Percentiles rank a stretch among this genome's conserved stretches.
These are phyloP conservation scores for Bovichtus variegatus DNA, from an alignment of 2,797 vertebrate genomes.

Conservation along the genomic window DNA sequence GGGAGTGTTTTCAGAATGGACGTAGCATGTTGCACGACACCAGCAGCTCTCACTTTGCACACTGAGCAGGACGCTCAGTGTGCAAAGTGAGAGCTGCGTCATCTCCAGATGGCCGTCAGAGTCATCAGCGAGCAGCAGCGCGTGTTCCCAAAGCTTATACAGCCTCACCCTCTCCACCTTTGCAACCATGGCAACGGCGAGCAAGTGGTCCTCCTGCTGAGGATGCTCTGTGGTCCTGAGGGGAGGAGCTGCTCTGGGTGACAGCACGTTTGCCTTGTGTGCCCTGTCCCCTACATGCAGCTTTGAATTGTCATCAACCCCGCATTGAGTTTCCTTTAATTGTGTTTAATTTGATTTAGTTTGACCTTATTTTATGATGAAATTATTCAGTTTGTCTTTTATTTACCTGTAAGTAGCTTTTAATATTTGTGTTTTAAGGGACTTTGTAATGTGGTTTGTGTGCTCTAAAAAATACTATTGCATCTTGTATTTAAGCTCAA, in stretches of 20 bases:
- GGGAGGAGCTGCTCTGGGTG: conserved; percentile 59
- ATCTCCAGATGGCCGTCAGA: conserved; percentile 79
- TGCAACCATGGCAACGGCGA: conserved; percentile 88
- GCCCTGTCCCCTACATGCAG: conserved; percentile 31
- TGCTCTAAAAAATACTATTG: neutral
- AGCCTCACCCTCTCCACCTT: conserved; percentile 84
- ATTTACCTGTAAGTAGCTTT: neutral
- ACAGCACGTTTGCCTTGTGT: conserved; percentile 44
- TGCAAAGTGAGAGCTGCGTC: conserved; percentile 63
- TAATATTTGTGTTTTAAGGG: neutral
- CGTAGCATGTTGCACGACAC: conserved; percentile 19
- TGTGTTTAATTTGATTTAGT: neutral
- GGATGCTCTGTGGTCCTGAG: conserved; percentile 65
- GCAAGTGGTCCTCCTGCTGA: conserved; percentile 79
- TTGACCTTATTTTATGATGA: neutral
- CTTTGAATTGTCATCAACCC: neutral
- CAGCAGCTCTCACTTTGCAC: too few species aligned
- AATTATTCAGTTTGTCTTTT: neutral
- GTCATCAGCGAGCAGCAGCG: conserved; percentile 46
- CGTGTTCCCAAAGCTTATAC: conserved; percentile 52
- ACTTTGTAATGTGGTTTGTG: neutral
- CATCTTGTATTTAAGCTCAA: too few species aligned
- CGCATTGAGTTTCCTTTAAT: neutral
- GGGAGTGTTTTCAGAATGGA: neutral
- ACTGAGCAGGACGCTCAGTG: conserved; percentile 34